Percentiles rank a stretch among this genome's conserved stretches.
phyloP scores from a whole-genome alignment of 2,888 invertebrate species.

The Pseudococcus longispinus region DNA sequence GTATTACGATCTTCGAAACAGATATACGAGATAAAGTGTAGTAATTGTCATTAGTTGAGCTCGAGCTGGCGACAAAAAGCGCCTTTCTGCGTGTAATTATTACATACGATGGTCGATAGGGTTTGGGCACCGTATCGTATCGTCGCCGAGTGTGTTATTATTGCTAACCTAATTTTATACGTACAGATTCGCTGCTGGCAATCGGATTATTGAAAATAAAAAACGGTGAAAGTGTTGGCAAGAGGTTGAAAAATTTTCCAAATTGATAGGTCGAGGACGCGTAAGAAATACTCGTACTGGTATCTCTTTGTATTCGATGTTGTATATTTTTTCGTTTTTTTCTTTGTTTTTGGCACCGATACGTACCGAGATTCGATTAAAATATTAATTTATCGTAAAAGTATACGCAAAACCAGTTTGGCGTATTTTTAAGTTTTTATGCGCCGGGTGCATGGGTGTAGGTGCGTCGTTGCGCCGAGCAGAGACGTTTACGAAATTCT shows the following conservation, averaged over 20 bases:
- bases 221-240: constrained; percentile 30
- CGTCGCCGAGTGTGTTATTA: not conserved
- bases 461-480: not conserved
- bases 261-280: constrained; percentile 29
- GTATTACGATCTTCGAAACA: not conserved
- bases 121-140: not conserved
- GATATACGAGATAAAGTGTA: not conserved
- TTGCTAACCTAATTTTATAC: constrained; percentile 10
- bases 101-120: not conserved
- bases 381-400: constrained; percentile 11
- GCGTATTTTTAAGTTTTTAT: not conserved
- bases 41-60: not conserved
- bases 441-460: not conserved
- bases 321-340: not conserved
- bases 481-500: constrained; percentile 25
- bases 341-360: not conserved
- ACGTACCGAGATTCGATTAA: not conserved
- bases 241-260: not conserved
- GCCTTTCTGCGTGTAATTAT: not conserved
- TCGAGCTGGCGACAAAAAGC: not conserved
- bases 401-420: not conserved
- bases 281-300: not conserved
- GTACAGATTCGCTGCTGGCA: not conserved
- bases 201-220: constrained; percentile 7
- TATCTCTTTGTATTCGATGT: not conserved